A percentile compares a stretch with the other conserved stretches of the same genome.
phyloP scores from a whole-genome alignment of 1,140 invertebrate genomes.

The Drosophila ananassae region DNA sequence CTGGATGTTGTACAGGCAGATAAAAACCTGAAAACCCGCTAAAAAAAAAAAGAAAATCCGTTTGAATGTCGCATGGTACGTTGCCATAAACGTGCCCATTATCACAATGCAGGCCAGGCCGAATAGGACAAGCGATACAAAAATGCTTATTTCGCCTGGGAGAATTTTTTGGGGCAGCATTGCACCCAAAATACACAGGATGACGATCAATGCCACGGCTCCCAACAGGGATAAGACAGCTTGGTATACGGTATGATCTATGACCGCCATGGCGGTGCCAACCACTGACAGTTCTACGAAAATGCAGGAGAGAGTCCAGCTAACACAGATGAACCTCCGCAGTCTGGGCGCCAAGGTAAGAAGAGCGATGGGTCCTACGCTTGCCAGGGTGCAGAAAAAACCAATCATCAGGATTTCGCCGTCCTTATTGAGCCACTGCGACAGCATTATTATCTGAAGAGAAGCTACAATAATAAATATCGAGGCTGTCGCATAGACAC shows the following conservation, averaged over 20 bases:
- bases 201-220: neutral
- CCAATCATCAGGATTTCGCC: conserved; percentile 2
- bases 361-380: conserved; percentile 7
- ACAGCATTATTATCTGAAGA: neutral
- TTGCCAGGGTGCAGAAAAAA: conserved; percentile 7
- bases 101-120: neutral
- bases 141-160: conserved; percentile 33
- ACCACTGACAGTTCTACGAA: conserved; percentile 17
- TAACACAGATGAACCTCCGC: conserved; percentile 3
- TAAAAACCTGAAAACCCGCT: conserved; percentile 1
- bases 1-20: conserved; percentile 23
- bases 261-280: conserved; percentile 19
- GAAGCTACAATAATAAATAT: neutral
- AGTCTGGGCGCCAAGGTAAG: neutral
- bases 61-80: neutral
- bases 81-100: conserved; percentile 20
- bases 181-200: conserved; percentile 29
- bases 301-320: neutral
- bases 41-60: conserved; percentile 15
- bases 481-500: neutral
- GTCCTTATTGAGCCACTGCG: neutral
- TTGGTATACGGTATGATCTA: neutral
- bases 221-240: neutral
- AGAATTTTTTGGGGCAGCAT: conserved; percentile 18
- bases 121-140: conserved; percentile 5